Base-by-base conservation (phyloP, 2,797 vertebrate genomes). In the Euthynnus affinis region DNA sequence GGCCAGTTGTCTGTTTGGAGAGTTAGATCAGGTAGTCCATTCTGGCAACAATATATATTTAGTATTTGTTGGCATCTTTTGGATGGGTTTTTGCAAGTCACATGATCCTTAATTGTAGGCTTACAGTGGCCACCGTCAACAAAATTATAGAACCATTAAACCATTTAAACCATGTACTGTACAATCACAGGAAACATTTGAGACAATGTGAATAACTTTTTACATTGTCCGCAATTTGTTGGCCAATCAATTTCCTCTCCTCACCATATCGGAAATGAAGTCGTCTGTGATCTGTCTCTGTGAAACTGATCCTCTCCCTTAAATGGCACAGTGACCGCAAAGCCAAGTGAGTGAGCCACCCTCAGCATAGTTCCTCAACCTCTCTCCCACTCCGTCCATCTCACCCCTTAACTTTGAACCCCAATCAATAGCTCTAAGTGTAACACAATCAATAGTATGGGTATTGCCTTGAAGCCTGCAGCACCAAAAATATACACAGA, bases 401-500 rank as follows among this genome's bases (percentile, higher is more conserved):
- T 79, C 69, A 73, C 68, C 80, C 83, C 69, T 89, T 86, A 85
- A 85, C 83, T 90, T 87, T 91, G 82, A 89, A 87, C 81, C 74
- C 65, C 9, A 32, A 91, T 94, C 89, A 59, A 94, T 93, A 80
- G 25, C 62, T 81, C 80, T 80, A 88, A 92, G 88, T 91, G 87
- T 89, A 87, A 91, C 72, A 27, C 53, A 55, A 88, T 94, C 85
- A 49, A 93, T 93, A 77, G 48, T 59, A 78, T 63, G 79, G 80
- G 75, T 82, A 74, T 86, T 81, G 76, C 71, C 65, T 84, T 66
- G 66, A 85, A 66, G 86, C 76, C 66, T 68, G 71, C n/a, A n/a
- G 82, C 18, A 58, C 77, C 82, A 81, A 86, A 89, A 83, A 88
- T 87, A 90, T 17, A 83, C 76, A 86, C 57, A 58, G 59, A 84